Evolutionary conservation across 1,140 invertebrate species (phyloP), one percentile per base, ranked within the genome.

Genomic region (Magallana gigas): DNA sequence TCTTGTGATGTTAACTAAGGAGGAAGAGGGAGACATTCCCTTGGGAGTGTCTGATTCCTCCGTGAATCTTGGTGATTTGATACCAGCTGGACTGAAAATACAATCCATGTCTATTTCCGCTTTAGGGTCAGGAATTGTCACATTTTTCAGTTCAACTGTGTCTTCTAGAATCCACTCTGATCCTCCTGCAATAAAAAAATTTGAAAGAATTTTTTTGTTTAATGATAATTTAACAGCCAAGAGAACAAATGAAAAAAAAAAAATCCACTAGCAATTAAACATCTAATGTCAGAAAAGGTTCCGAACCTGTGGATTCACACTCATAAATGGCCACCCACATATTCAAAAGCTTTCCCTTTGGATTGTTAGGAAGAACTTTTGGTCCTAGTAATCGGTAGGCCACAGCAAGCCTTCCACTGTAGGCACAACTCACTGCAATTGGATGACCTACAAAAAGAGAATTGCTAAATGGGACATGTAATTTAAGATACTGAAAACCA

Each of bases 91-190:
- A 57, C 85, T 88, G 64, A 83, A 87, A 2, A 93, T 91, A 59
- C 90, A 87, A n/a, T 90, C 89, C 36, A 94, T 88, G 85, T 94
- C 94, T 83, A 94, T 93, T 80, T 94, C 94, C 48, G 92, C 88
- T 68, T 93, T 93, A 8, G 92, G 93, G 56, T 95, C 94, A 14
- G 94, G 93, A 48, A 94, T 93, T 85, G 89, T 91, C 76, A 94
- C 94, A 89, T 94, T 94, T 81, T 93, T 93, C 83, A 95, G 90
- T 76, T 94, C 93, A 83, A 96, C 95, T 0, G 92, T 98, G 92
- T 99, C 99, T 94, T 99, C 99, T n/a, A 99, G 95, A n/a, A 98
- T 96, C 99, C 99, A 99, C 94, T 99, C 98, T n/a, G 96, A 96
- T 12, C 95, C 99, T 86, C 99, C 94, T 95, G 88, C 6, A 90